These are phyloP conservation scores for Dolichoris vasculosae DNA, from an alignment of 1,140 invertebrate genomes.

Conservation along the genomic window DNA sequence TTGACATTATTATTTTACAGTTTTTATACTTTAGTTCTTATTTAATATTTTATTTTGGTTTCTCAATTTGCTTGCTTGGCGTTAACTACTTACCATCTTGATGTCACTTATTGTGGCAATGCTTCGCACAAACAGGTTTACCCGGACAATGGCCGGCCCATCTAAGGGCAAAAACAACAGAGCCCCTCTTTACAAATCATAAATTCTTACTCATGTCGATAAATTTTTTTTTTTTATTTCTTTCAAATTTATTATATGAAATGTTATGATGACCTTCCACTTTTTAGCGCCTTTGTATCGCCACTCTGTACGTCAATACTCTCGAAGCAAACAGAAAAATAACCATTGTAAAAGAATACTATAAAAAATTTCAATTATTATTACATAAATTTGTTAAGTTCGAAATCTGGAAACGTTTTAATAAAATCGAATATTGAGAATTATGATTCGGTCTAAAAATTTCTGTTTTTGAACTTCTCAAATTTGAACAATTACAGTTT, in stretches of 20 bases:
- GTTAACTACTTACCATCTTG: slow-evolving; percentile 93
- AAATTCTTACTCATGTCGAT: slow-evolving; percentile 53
- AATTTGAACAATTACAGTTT: background rate
- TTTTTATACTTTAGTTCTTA: slow-evolving; percentile 11
- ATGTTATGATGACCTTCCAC: slow-evolving; percentile 3
- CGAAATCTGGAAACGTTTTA: background rate
- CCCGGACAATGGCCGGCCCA: slow-evolving; percentile 93
- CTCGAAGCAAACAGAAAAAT: slow-evolving; percentile 6
- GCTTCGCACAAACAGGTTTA: slow-evolving; percentile 97
- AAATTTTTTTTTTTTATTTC: slow-evolving; percentile 55
- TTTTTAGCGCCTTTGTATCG: slow-evolving; percentile 4
- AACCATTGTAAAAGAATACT: background rate
- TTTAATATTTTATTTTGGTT: slow-evolving; percentile 38
- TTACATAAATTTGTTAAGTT: background rate
- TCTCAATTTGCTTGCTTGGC: slow-evolving; percentile 46
- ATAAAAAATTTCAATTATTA: background rate
- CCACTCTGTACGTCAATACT: slow-evolving; percentile 22
- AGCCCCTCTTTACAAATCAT: slow-evolving; percentile 71
- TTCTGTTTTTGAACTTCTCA: background rate
- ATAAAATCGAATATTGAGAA: background rate
- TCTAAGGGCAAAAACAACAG: slow-evolving; percentile 81
- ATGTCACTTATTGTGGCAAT: slow-evolving; percentile 98
- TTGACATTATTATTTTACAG: slow-evolving; percentile 33
- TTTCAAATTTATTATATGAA: slow-evolving; percentile 44
- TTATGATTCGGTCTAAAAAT: no score